phyloP scores from a whole-genome alignment of 2,797 vertebrate genomes.

The Nannoperca obscura region DNA sequence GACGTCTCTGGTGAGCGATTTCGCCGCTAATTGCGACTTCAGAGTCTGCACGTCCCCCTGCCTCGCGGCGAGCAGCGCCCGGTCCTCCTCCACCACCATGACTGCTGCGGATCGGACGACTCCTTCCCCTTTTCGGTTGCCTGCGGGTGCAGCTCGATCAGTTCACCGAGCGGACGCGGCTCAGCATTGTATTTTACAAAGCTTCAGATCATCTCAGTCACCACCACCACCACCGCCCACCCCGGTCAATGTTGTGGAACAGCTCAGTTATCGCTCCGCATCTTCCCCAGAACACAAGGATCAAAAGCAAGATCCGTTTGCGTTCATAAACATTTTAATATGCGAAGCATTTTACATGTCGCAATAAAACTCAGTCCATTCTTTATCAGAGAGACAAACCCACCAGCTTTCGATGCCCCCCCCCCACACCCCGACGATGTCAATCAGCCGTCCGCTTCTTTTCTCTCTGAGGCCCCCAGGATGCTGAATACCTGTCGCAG shows the following conservation, averaged over 20 bases:
- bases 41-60: constrained; percentile 91
- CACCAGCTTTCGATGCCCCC: constrained; percentile 17
- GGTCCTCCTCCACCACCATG: constrained; percentile 90
- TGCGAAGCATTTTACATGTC: constrained; percentile 27
- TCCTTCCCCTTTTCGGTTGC: constrained; percentile 22
- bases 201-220: constrained; percentile 40
- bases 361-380: background rate
- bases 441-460: constrained; percentile 23
- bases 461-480: constrained; percentile 1
- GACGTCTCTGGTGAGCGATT: constrained; percentile 81
- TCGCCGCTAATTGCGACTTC: constrained; percentile 82
- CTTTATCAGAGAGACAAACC: background rate
- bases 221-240: too few relatives aligned
- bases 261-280: constrained; percentile 31
- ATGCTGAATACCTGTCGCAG: constrained; percentile 57
- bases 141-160: constrained; percentile 34
- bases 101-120: constrained; percentile 27
- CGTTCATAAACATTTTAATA: background rate
- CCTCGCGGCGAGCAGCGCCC: constrained; percentile 88
- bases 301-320: background rate
- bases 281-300: constrained; percentile 4
- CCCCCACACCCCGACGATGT: background rate
- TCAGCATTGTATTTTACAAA: constrained; percentile 38
- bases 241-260: background rate
- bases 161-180: constrained; percentile 62